Percentiles rank a stretch among this genome's conserved stretches.
Evolutionary conservation across 2,113 vertebrate species (phyloP).

Genomic region (Myrmecobius fasciatus): DNA sequence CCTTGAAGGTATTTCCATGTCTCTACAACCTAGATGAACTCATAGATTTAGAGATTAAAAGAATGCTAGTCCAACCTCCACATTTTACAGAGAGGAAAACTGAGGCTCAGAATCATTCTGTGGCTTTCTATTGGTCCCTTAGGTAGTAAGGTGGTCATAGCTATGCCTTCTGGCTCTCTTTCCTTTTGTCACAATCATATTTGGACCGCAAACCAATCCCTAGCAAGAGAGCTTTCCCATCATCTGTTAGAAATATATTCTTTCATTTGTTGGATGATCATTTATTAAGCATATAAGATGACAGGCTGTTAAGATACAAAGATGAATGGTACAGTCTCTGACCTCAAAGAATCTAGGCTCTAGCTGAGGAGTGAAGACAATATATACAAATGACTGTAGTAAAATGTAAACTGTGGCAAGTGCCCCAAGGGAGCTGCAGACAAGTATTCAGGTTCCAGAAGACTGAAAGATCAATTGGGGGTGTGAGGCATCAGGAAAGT

Average conservation of each 20-base stretch:
- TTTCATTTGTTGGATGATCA: neutral
- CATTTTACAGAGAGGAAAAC: constrained; percentile 17
- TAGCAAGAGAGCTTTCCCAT: neutral
- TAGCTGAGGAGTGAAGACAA: neutral
- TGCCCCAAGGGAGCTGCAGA: neutral
- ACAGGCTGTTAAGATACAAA: neutral
- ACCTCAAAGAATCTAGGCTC: neutral
- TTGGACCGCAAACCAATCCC: neutral
- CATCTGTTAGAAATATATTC: neutral
- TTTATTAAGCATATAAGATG: neutral
- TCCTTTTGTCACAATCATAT: neutral
- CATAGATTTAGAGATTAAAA: neutral
- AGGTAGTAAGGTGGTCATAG: constrained; percentile 1
- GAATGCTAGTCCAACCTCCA: neutral
- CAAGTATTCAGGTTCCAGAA: neutral
- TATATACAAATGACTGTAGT: neutral
- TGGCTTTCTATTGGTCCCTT: neutral
- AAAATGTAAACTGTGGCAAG: neutral
- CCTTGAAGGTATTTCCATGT: neutral
- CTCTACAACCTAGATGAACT: neutral
- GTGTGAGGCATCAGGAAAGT: neutral
- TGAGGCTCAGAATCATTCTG: constrained; percentile 14
- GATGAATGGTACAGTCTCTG: neutral
- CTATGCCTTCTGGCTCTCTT: neutral
- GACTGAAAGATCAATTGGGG: neutral